Evolutionary conservation across 2,113 vertebrate genomes (phyloP).

Genomic region (Platichthys flesus): DNA sequence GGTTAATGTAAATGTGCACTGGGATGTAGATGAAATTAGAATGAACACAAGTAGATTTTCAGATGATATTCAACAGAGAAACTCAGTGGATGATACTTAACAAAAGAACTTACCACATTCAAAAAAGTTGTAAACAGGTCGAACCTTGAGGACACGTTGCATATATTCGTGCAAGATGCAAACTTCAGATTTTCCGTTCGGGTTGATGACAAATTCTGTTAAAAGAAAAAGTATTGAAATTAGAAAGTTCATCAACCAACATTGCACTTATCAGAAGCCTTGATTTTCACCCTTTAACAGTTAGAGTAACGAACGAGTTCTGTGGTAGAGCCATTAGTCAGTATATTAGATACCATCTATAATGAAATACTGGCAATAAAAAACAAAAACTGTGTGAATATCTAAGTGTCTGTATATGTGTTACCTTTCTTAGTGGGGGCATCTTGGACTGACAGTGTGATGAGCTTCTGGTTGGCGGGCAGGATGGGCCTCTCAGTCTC

Average conservation of each 20-base stretch:
- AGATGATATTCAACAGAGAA: background rate
- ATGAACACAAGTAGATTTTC: background rate
- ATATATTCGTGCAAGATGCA: conserved; percentile 99
- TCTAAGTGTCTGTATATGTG: too few species aligned
- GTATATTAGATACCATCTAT: background rate
- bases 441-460: conserved; percentile 96
- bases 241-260: conserved; percentile 3
- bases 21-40: background rate
- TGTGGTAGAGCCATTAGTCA: background rate
- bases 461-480: conserved; percentile 98
- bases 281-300: background rate
- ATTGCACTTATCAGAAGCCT: background rate
- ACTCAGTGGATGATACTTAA: conserved; percentile 49
- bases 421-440: conserved; percentile 97
- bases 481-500: conserved; percentile 96
- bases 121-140: conserved; percentile 99
- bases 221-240: conserved; percentile 8
- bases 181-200: conserved; percentile 98
- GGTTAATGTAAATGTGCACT: background rate
- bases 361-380: too few species aligned
- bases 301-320: background rate
- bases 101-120: conserved; percentile 92
- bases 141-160: conserved; percentile 99
- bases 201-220: conserved; percentile 98
- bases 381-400: too few species aligned